Evolutionary conservation across 2,888 invertebrate species (phyloP), one percentile per base, ranked within the genome.

Genomic region (Caradrina clavipalpis): DNA sequence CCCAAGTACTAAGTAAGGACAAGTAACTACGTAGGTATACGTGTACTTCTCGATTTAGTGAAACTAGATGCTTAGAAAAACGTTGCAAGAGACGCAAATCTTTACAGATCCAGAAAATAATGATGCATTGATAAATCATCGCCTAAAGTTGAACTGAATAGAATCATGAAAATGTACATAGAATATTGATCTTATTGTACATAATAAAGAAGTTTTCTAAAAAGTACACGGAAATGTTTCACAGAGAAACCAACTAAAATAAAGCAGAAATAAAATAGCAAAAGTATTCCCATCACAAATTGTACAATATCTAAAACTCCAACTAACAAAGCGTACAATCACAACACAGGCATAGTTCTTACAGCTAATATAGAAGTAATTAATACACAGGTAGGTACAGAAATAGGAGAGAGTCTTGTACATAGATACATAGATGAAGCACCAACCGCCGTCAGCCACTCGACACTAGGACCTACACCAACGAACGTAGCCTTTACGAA

Each of bases 381-480:
- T 77, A 84, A 90, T 91, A 92, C 92, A 95, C 92, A 93, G 79
- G 89, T 90, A 93, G 80, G 89, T 90, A 91, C 73, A 86, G 85
- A 90, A 84, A 90, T 81, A 89, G 87, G 85, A 88, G 87, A 92
- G 80, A 92, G 91, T 89, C 81, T 91, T 86, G 82, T 85, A 89
- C 81, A 90, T 88, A 92, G 86, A 94, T 93, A 94, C 87, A 94
- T 90, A 93, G 92, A 94, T 95, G 95, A 95, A 95, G 96, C 96
- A 95, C 95, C 95, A 95, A 95, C 96, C 94, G 93, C 92, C 93
- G 91, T 80, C 92, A 91, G 91, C 88, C 89, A 87, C 87, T 86
- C 86, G 90, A 88, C 89, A 88, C 89, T 88, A 90, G 88, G 84
- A 83, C 93, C 91, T 94, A 93, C 93, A 94, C 94, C 93, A 91